These are phyloP conservation scores for Hylaea fasciaria DNA, from an alignment of 2,888 invertebrate species.

Conservation along the genomic window DNA sequence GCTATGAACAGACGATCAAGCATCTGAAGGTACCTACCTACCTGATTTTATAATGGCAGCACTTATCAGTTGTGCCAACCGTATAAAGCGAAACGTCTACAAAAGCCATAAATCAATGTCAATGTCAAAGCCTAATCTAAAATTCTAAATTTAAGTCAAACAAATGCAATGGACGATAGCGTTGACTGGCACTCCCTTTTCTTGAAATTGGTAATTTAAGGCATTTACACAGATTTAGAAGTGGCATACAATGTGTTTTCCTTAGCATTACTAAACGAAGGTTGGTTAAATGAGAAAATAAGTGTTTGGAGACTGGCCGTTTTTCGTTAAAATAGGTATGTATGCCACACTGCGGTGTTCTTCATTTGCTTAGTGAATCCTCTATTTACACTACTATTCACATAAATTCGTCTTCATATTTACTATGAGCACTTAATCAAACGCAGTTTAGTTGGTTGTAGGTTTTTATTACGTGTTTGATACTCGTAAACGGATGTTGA, in stretches of 20 bases:
- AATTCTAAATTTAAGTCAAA: too few relatives aligned
- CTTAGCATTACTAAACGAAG: slow-evolving; percentile 1
- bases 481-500: slow-evolving; percentile 35
- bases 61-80: too few relatives aligned
- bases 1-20: too few relatives aligned
- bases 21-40: too few relatives aligned
- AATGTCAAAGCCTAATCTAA: too few relatives aligned
- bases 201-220: slow-evolving; percentile 27
- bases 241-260: slow-evolving; percentile 40
- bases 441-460: not conserved
- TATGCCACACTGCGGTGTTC: not conserved
- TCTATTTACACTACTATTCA: slow-evolving; percentile 6
- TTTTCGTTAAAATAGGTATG: slow-evolving; percentile 18
- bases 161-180: slow-evolving; percentile 46
- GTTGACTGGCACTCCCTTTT: slow-evolving; percentile 63
- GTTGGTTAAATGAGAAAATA: slow-evolving; percentile 26
- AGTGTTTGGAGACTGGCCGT: slow-evolving; percentile 8
- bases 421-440: not conserved
- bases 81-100: not conserved
- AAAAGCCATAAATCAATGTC: too few relatives aligned
- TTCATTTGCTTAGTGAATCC: not conserved
- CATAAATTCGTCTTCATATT: not conserved
- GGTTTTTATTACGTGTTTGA: not conserved
- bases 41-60: too few relatives aligned
- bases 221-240: slow-evolving; percentile 1